Conservation (phyloP, 2,888 invertebrate genomes). For the Thera obeliscata region DNA sequence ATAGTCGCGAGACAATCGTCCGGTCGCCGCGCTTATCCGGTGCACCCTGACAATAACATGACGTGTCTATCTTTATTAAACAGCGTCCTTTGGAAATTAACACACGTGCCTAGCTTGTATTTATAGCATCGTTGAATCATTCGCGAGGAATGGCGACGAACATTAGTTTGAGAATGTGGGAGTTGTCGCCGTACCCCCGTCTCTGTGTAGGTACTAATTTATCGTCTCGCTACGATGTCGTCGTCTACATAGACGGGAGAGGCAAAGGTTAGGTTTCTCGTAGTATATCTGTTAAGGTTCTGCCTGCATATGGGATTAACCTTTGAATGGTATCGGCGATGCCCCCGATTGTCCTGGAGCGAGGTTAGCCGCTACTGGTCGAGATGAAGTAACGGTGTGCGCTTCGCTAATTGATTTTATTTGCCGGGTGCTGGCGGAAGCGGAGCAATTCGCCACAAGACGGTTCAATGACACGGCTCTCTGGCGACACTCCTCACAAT, state of each 20-base stretch:
- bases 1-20: conserved; percentile 80
- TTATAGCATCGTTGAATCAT: conserved; percentile 74
- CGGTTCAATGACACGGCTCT: conserved; percentile 75
- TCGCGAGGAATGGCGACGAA: conserved; percentile 55
- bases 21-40: conserved; percentile 79
- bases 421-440: conserved; percentile 67
- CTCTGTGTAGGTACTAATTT: conserved; percentile 42
- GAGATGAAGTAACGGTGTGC: conserved; percentile 55
- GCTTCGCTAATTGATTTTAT: conserved; percentile 69
- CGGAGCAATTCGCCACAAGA: conserved; percentile 66
- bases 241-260: conserved; percentile 26
- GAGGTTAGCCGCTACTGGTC: conserved; percentile 22
- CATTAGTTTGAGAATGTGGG: conserved; percentile 51
- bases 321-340: conserved; percentile 28
- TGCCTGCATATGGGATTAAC: conserved; percentile 25
- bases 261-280: conserved; percentile 19
- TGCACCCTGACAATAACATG: conserved; percentile 80
- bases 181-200: conserved; percentile 39
- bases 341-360: conserved; percentile 25
- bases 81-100: conserved; percentile 73
- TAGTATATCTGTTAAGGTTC: conserved; percentile 14
- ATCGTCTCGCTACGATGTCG: conserved; percentile 35
- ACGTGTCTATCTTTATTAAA: conserved; percentile 81
- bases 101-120: conserved; percentile 73
- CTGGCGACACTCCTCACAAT: conserved; percentile 58